Percentiles rank a stretch among this genome's conserved stretches.
Conservation (phyloP, 2,797 vertebrate species). For the Atherinosoma microstoma region DNA sequence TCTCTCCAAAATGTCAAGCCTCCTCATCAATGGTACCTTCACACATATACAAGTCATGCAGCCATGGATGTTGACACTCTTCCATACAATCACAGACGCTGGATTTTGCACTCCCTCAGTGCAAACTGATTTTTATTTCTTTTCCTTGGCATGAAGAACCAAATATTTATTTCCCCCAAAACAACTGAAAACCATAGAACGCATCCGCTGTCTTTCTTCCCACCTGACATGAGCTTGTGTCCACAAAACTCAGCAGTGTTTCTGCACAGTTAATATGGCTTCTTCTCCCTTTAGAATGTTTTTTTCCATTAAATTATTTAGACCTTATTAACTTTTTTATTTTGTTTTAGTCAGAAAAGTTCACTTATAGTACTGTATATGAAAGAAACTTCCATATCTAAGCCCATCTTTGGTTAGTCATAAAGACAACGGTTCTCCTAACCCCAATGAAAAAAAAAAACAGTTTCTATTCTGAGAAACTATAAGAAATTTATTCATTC, state of each 20-base stretch:
- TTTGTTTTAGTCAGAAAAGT: no score
- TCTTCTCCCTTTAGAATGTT: no score
- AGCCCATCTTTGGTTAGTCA: no score
- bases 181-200: not conserved
- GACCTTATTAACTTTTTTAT: no score
- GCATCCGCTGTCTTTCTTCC: not conserved
- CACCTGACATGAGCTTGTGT: not conserved
- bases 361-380: no score
- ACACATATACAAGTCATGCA: not conserved
- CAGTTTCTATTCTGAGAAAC: no score
- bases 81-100: not conserved
- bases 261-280: not conserved
- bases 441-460: no score
- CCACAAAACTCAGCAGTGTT: not conserved
- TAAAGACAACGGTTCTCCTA: no score
- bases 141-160: not conserved
- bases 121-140: not conserved
- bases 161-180: not conserved
- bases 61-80: not conserved
- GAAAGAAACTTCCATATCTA: no score
- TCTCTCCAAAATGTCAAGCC: no score
- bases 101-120: not conserved
- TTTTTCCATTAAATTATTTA: no score
- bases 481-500: no score
- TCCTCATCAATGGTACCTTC: not conserved